These are phyloP conservation scores for Falco peregrinus DNA, from an alignment of 2,797 vertebrate species.

Conservation along the genomic window DNA sequence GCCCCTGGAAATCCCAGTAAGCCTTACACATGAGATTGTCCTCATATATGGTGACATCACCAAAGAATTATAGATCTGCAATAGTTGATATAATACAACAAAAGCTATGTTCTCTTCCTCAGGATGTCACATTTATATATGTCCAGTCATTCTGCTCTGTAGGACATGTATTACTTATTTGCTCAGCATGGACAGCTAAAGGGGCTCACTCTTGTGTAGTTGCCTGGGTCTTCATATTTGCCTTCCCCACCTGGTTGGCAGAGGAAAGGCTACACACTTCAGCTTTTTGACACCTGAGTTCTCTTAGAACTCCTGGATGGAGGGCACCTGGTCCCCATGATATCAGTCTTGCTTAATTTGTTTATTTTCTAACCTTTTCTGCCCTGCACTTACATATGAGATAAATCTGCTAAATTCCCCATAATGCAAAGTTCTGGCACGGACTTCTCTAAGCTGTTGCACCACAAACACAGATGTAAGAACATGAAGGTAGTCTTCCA, in stretches of 20 bases:
- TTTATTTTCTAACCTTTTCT: neutral
- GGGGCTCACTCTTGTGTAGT: neutral
- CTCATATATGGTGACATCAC: neutral
- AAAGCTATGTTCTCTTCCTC: neutral
- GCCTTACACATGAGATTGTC: neutral
- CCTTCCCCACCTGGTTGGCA: neutral
- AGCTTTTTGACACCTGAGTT: neutral
- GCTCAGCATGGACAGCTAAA: neutral
- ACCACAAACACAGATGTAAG: neutral
- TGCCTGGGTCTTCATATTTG: neutral
- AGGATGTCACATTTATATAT: neutral
- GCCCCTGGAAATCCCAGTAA: neutral
- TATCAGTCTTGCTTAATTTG: neutral
- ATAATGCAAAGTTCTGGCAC: neutral
- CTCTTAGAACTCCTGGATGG: neutral
- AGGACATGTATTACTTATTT: neutral
- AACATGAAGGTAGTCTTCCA: neutral
- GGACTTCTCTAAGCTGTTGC: neutral
- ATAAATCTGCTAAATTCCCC: neutral
- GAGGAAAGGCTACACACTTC: neutral
- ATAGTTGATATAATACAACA: neutral
- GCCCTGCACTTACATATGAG: neutral
- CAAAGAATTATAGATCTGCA: neutral
- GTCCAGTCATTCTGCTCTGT: neutral
- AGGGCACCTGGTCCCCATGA: neutral